Base-by-base conservation (phyloP, 2,797 vertebrate species). In the Philypnodon macrostomus region DNA sequence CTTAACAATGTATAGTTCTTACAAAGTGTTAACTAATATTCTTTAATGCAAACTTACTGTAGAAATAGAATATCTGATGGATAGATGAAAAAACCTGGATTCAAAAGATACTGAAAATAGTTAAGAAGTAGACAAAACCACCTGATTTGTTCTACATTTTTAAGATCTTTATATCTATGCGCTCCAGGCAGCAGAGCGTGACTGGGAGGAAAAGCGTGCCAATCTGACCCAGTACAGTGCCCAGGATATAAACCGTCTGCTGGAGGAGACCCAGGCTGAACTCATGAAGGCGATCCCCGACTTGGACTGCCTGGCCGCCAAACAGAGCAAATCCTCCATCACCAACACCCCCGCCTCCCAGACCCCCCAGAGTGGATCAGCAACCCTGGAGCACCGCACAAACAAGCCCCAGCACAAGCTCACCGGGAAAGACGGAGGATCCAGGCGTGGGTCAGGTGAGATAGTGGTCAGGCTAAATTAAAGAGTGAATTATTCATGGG, bases 251-350 rank as follows among this genome's bases (percentile, higher is more conserved):
- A 98, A 97, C 84, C 92, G 97, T 14, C 90, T 98, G 4, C 89
- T 98, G 84, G 95, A 98, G 70, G 97, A 98, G 88, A 98, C 96
- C 0, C 96, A 98, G 73, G 96, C 95, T 0, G 96, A 98, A 85
- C 87, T 98, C 21, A 93, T 98, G 92, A 98, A 99, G 81, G 95
- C 96, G 61, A 99, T 99, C 55, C 95, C 96, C 0, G 95, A 98
- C 84, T 87, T 99, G 83, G 96, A 98, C 56, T 98, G 40, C 16
- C 26, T 97, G 47, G 95, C 93, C 0, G 93, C 93, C 84, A 97
- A 95, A 83, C 93, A 94, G 82, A 93, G 95, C 55, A 87, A 89
- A 26, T 73, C 87, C 2, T 79, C 77, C 31, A 63, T 81, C 51
- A 76, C 70, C 64, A 53, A 70, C 5, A 58, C 77, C 0, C 55